Evolutionary conservation across 2,113 vertebrate species (phyloP).

Genomic region (Oxyura jamaicensis): DNA sequence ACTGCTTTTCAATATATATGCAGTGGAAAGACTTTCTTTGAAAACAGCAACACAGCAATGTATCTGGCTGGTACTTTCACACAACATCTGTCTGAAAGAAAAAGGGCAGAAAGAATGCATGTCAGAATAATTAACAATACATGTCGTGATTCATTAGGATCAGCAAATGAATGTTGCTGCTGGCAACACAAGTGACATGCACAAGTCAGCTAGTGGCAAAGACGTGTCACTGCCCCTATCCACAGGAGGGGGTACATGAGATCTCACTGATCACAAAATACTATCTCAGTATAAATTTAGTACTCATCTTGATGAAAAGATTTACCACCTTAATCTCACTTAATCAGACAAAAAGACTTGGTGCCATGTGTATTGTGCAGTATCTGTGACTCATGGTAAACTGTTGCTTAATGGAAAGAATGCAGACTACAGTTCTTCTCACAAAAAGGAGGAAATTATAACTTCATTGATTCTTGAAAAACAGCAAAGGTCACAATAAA

Average conservation of each 20-base stretch:
- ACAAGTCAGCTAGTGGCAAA: conserved; percentile 69
- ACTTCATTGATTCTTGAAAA: neutral
- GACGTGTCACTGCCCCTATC: conserved; percentile 48
- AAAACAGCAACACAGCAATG: neutral
- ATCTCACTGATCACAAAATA: conserved; percentile 29
- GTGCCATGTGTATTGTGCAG: neutral
- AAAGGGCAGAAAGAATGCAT: conserved; percentile 50
- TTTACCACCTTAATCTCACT: conserved; percentile 31
- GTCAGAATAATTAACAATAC: conserved; percentile 75
- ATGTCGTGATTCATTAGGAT: conserved; percentile 70
- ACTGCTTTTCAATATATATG: neutral
- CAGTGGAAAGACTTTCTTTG: neutral
- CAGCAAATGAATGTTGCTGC: conserved; percentile 40
- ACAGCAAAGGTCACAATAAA: neutral
- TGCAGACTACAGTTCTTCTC: neutral
- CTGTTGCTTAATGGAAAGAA: neutral
- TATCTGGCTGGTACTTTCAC: neutral
- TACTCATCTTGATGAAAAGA: conserved; percentile 23
- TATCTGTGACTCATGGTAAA: neutral
- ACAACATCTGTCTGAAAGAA: conserved; percentile 26
- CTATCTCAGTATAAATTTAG: conserved; percentile 61
- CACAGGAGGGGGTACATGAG: neutral
- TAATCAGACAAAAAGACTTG: conserved; percentile 36
- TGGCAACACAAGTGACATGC: conserved; percentile 49
- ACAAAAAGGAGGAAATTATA: neutral